Conservation (phyloP, 2,888 invertebrate species). For the Lycophotia porphyrea region DNA sequence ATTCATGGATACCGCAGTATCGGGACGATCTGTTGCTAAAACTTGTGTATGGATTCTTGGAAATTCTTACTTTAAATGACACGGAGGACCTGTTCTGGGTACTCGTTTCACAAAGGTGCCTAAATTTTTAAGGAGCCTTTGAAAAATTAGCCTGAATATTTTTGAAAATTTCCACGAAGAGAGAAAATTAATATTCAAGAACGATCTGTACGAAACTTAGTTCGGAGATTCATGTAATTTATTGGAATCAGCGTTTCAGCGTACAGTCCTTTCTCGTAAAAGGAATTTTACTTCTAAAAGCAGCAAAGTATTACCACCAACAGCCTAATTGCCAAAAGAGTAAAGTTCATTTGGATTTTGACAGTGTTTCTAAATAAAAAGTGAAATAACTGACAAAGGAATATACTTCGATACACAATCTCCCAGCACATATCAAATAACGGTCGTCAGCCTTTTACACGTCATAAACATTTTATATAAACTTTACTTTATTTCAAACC, state of each 20-base stretch:
- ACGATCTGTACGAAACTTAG: background rate
- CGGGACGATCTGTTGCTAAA: constrained; percentile 44
- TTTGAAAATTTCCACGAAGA: background rate
- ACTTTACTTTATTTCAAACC: background rate
- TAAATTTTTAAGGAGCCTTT: background rate
- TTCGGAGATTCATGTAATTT: background rate
- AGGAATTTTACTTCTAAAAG: background rate
- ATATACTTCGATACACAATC: background rate
- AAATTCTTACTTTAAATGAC: background rate
- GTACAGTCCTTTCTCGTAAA: background rate
- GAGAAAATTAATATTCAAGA: background rate
- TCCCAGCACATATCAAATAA: background rate
- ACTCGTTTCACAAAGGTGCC: background rate
- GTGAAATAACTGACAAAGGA: background rate
- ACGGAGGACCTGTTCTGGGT: background rate
- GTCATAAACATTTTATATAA: background rate
- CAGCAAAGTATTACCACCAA: background rate
- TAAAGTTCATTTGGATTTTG: background rate
- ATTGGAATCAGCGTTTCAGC: background rate
- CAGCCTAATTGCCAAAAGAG: background rate
- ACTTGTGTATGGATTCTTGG: constrained; percentile 35
- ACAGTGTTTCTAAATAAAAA: background rate
- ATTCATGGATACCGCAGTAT: constrained; percentile 68
- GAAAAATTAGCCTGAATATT: background rate
- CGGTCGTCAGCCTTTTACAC: background rate